Evolutionary conservation across 2,113 vertebrate species (phyloP).

Genomic region (Rhagologus leucostigma): DNA sequence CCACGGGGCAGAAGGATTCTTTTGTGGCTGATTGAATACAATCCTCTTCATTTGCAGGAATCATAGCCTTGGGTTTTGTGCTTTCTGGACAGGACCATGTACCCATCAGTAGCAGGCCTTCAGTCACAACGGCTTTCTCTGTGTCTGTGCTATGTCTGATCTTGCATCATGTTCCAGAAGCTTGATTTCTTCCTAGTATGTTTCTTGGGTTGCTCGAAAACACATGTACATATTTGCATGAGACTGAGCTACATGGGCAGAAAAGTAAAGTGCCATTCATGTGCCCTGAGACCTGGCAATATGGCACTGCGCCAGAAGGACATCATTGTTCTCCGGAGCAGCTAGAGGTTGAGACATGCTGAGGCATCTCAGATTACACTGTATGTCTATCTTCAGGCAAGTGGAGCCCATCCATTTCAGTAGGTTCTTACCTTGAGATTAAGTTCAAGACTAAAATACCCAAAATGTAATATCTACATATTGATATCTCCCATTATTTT

Average conservation of each 20-base stretch:
- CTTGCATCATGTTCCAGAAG: neutral
- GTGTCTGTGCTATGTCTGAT: neutral
- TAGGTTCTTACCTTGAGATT: neutral
- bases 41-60: neutral
- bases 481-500: neutral
- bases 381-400: neutral
- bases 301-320: neutral
- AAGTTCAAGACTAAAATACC: neutral
- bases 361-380: neutral
- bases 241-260: neutral
- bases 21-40: neutral
- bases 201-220: neutral
- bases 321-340: neutral
- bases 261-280: neutral
- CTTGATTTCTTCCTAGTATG: neutral
- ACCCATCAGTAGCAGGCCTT: neutral
- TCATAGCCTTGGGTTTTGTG: neutral
- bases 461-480: neutral
- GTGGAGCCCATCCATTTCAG: neutral
- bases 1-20: neutral
- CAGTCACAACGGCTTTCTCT: neutral
- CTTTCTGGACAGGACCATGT: neutral
- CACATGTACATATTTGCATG: neutral
- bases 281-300: neutral
- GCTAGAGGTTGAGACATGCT: accelerated